Percentiles rank a stretch among this genome's conserved stretches.
Evolutionary conservation across 2,113 vertebrate genomes (phyloP).

Genomic region (Cyanoderma ruficeps): DNA sequence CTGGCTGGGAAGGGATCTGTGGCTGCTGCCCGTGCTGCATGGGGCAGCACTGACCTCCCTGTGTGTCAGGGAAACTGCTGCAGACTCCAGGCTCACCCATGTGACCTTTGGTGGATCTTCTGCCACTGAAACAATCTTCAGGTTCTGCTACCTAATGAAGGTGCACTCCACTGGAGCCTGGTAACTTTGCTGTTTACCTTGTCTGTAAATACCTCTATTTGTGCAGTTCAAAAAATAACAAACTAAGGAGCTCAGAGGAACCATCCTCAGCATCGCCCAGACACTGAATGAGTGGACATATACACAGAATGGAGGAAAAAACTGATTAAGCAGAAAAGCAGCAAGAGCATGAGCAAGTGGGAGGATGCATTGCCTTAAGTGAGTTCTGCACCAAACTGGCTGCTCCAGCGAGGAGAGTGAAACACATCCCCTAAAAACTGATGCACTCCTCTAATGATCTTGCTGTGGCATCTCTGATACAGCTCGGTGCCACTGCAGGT

Average conservation of each 20-base stretch:
- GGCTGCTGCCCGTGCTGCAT: accelerated
- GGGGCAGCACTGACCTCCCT: background rate
- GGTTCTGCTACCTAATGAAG: background rate
- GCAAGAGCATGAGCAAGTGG: background rate
- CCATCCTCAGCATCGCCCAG: background rate
- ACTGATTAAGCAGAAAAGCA: background rate
- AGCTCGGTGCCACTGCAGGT: background rate
- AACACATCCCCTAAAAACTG: background rate
- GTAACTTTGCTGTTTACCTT: background rate
- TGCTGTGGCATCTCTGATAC: background rate
- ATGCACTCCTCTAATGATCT: background rate
- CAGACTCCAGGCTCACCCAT: accelerated
- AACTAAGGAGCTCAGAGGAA: background rate
- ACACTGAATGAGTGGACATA: accelerated
- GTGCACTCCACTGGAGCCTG: background rate
- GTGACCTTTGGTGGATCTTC: accelerated
- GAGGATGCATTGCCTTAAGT: background rate
- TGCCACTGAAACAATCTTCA: background rate
- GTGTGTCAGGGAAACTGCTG: accelerated
- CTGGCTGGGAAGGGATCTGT: background rate
- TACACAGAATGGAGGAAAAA: background rate
- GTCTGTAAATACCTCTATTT: background rate
- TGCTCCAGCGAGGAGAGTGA: accelerated
- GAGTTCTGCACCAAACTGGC: background rate
- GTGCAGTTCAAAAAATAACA: background rate